Conservation (phyloP, 2,797 vertebrate genomes). For the Lacerta agilis region DNA sequence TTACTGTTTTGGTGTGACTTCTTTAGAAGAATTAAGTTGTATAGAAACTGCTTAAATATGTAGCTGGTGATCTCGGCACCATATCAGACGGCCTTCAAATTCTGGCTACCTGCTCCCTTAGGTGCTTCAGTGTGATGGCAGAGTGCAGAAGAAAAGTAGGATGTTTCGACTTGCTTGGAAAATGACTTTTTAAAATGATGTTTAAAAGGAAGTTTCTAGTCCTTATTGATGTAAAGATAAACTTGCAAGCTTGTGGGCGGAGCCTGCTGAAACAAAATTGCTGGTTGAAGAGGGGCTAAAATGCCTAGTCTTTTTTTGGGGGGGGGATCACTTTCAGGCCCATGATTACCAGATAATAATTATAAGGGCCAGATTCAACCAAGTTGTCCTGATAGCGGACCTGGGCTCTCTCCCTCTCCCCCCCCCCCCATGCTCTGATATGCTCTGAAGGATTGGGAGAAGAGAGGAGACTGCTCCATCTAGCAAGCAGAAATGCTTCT, state of each 20-base stretch:
- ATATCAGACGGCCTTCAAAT: background rate
- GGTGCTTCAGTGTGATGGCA: too few relatives aligned
- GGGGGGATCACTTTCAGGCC: background rate
- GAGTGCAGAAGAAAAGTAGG: background rate
- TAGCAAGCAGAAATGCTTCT: too few relatives aligned
- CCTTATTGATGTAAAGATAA: background rate
- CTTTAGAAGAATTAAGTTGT: too few relatives aligned
- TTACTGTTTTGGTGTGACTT: too few relatives aligned
- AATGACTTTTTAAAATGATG: background rate
- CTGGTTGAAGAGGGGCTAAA: background rate
- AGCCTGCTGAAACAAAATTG: background rate
- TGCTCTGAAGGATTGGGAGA: too few relatives aligned
- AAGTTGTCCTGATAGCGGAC: too few relatives aligned
- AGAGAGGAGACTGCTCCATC: too few relatives aligned
- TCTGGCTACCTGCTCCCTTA: background rate
- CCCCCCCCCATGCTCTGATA: too few relatives aligned
- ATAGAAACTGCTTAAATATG: background rate
- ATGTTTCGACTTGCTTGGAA: background rate
- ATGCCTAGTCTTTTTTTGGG: too few relatives aligned
- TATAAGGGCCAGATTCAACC: too few relatives aligned
- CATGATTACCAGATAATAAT: too few relatives aligned
- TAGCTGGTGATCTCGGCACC: background rate
- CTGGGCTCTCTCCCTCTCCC: too few relatives aligned
- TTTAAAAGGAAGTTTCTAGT: constrained; percentile 7
- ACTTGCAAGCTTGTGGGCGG: background rate